Evolutionary conservation across 2,113 vertebrate species (phyloP), one percentile per base, ranked within the genome.

Genomic region (Azemiops feae): DNA sequence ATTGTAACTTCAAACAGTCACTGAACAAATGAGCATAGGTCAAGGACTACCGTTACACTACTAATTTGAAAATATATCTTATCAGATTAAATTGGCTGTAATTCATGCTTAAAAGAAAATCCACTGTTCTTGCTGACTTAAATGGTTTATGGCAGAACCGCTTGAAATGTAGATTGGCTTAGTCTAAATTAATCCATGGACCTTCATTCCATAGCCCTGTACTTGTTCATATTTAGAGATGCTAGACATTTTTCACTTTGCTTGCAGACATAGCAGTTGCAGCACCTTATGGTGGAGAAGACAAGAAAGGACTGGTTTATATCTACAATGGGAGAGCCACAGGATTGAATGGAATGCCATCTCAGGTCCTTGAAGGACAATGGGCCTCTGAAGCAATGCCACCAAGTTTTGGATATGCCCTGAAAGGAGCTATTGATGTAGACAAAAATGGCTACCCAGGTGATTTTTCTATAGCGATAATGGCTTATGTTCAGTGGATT

Each of bases 391-490:
- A 97, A 92, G 97, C 97, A 52, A 99, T 99, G 98, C 99, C 99
- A 0, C 97, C 99, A 16, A 99, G 99, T 96, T 99, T 99, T 91
- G 99, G 99, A 1, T 99, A 99, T 95, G 97, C 99, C 0, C 97
- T 99, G 97, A 98, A 98, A 89, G 99, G 99, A 96, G 99, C 98
- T 92, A 99, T 98, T 0, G 99, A 99, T 91, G 98, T 99, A 58
- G 99, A 99, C 96, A 97, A 96, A 95, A 99, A 99, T 89, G 99
- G 99, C 96, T 99, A 99, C 94, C 99, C 99, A 97, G 99, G 99
- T 99, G 94, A 89, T 95, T 94, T 93, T 52, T 91, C 93, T 53
- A n/a, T 52, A 60, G 85, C 64, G 45, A 43, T 81, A 81, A 22
- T 20, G 34, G 3, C 69, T 43, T 81, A 39, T 9, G 18, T 81